These are phyloP conservation scores for Dione vanillae DNA, from an alignment of 2,888 invertebrate species.

Conservation along the genomic window DNA sequence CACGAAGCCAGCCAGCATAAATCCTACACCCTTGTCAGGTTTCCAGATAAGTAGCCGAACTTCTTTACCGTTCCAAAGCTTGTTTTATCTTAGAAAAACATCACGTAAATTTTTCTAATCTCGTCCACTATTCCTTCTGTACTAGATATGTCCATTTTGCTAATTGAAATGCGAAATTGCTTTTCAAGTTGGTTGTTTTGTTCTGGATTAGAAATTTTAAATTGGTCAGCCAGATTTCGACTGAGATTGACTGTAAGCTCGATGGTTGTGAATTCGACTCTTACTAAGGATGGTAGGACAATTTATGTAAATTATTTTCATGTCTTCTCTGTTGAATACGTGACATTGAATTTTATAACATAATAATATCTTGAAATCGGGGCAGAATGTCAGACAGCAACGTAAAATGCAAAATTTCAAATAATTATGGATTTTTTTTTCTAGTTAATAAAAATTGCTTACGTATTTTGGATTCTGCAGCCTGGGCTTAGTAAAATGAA, in stretches of 20 bases:
- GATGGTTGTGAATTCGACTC: background rate
- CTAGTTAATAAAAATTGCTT: no score
- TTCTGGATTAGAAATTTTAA: background rate
- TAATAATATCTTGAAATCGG: no score
- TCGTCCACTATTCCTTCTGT: constrained; percentile 55
- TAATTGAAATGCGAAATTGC: constrained; percentile 43
- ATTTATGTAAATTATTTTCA: no score
- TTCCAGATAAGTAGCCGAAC: constrained; percentile 64
- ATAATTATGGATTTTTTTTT: no score
- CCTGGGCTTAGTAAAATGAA: no score
- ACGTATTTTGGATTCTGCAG: no score
- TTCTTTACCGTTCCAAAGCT: constrained; percentile 58
- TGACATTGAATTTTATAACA: no score
- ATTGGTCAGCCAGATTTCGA: background rate
- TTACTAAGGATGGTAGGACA: background rate
- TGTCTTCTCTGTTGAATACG: no score
- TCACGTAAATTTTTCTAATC: constrained; percentile 77
- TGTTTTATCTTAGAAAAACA: constrained; percentile 57
- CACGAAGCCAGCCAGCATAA: constrained; percentile 49
- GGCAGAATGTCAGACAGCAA: no score
- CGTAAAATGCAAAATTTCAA: no score
- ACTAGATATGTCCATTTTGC: constrained; percentile 40
- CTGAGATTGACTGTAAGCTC: no score
- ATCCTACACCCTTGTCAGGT: constrained; percentile 63
- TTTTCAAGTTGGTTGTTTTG: constrained; percentile 6